Base-by-base conservation (phyloP, 2,113 vertebrate species). In the Megaceryle maxima region DNA sequence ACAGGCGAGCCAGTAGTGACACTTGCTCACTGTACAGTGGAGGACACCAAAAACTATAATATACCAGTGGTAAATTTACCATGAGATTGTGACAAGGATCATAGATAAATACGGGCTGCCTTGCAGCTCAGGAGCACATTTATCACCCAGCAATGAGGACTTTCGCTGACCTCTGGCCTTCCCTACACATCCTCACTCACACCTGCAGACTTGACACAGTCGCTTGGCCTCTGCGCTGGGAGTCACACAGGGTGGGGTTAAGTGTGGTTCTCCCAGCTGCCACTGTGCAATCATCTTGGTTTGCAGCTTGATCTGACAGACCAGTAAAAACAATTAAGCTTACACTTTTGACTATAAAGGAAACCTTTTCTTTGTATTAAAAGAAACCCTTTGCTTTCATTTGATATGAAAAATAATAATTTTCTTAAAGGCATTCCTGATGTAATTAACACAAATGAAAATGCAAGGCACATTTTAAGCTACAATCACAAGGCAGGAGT, bases 31-130 rank as follows among this genome's bases (percentile, higher is more conserved):
- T 94, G 56, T 92, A 96, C 60, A 86, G 88, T 37, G 46, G 84
- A 94, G 48, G 59, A 83, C 87, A 88, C 82, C 81, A 84, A 84
- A 93, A 96, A 55, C 67, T 89, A 16, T 72, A 85, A 88, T 80
- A 75, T 86, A 62, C n/a, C 62, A 60, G 88, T 26, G 87, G 78
- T 82, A 96, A 96, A 97, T 95, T 91, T 97, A 92, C 92, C 66
- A 53, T 94, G 94, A 81, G 91, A 91, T 64, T 62, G 73, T 81
- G 70, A 92, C 79, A 94, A 83, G 80, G 78, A 81, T 88, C 74
- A 55, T 29, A 93, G 88, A 77, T 16, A 69, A 77, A 67, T 3
- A 37, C 1, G 10, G 39, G 59, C 53, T 77, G 85, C 70, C 66
- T 73, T 33, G 39, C 85, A 80, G 83, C 70, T 50, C 64, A 25